A percentile compares a stretch with the other conserved stretches of the same genome.
Evolutionary conservation across 2,797 vertebrate species (phyloP).

Genomic region (Pelodytes ibericus): DNA sequence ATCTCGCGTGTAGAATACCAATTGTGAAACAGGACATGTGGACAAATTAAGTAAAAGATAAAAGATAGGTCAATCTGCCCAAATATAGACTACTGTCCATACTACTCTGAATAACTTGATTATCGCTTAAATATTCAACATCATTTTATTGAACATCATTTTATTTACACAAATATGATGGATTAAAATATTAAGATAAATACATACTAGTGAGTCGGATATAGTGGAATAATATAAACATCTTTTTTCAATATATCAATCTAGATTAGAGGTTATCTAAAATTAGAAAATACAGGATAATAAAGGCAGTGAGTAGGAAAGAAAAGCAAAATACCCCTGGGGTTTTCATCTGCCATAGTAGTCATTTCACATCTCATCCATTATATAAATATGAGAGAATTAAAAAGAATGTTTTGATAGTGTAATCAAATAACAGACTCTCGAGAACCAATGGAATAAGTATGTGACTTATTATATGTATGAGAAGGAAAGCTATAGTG

Average conservation of each 20-base stretch:
- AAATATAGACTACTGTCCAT: not conserved
- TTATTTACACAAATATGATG: too few relatives aligned
- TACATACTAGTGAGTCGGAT: not conserved
- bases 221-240: not conserved
- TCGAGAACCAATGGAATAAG: not conserved
- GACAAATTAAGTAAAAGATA: constrained; percentile 43
- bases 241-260: not conserved
- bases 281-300: constrained; percentile 73
- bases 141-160: too few relatives aligned
- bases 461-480: too few relatives aligned
- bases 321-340: constrained; percentile 76
- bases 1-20: constrained; percentile 36
- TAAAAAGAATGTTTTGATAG: not conserved
- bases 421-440: not conserved
- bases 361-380: constrained; percentile 75
- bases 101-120: too few relatives aligned
- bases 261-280: constrained; percentile 69
- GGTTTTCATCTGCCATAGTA: constrained; percentile 72
- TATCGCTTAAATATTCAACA: too few relatives aligned
- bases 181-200: not conserved
- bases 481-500: too few relatives aligned
- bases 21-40: constrained; percentile 41
- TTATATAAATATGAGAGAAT: constrained; percentile 66
- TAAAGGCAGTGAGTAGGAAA: constrained; percentile 69
- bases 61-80: constrained; percentile 11